Percentiles rank a stretch among this genome's conserved stretches.
Conservation (phyloP, 2,888 invertebrate species). For the Hedya salicella region DNA sequence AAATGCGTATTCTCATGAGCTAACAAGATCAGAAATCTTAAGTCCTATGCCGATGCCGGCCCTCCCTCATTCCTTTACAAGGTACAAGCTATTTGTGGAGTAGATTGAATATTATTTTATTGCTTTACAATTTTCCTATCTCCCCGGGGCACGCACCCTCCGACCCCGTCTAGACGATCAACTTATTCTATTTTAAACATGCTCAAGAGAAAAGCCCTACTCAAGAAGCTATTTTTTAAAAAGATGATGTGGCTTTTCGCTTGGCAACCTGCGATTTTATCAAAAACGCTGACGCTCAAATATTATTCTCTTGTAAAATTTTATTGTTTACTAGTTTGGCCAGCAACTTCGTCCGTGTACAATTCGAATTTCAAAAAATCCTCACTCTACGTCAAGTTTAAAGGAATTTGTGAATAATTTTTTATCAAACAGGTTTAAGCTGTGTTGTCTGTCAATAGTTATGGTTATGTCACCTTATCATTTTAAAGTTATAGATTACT, state of each 20-base stretch:
- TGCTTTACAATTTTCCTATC: conserved; percentile 70
- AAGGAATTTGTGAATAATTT: too few relatives aligned
- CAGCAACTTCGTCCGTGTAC: too few relatives aligned
- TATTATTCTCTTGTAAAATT: background rate
- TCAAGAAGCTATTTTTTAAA: conserved; percentile 58
- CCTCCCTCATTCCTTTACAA: conserved; percentile 36
- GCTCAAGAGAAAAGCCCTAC: conserved; percentile 57
- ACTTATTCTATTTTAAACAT: conserved; percentile 64
- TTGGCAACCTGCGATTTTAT: conserved; percentile 30
- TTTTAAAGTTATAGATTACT: too few relatives aligned
- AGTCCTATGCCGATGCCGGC: conserved; percentile 11
- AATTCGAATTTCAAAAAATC: too few relatives aligned
- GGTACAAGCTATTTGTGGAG: conserved; percentile 48
- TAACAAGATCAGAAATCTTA: conserved; percentile 24
- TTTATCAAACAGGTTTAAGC: too few relatives aligned
- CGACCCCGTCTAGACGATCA: conserved; percentile 75
- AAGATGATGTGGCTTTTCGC: conserved; percentile 51
- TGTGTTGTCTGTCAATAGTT: too few relatives aligned
- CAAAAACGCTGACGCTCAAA: conserved; percentile 4
- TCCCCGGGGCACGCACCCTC: conserved; percentile 70
- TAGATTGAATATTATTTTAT: conserved; percentile 71
- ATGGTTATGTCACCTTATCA: too few relatives aligned
- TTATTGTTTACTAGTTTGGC: background rate
- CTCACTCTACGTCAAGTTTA: too few relatives aligned
- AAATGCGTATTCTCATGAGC: conserved; percentile 1